Conservation (phyloP, 53 echinoderm and acorn worm species). For the Zoroaster sp. region DNA sequence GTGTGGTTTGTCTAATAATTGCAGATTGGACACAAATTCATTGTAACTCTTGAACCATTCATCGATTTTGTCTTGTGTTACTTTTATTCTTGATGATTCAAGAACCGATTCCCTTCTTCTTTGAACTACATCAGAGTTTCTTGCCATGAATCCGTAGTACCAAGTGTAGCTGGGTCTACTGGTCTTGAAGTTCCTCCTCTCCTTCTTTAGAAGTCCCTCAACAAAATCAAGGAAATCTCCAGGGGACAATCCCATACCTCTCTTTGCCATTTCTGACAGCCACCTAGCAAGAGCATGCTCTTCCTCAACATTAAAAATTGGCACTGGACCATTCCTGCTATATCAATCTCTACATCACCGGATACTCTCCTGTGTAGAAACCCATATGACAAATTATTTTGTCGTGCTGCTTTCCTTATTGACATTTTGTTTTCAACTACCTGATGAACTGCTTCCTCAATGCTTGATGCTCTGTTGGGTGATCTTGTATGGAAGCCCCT, state of each 20-base stretch:
- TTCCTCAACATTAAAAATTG: too few relatives aligned
- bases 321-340: too few relatives aligned
- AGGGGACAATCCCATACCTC: constrained; percentile 2
- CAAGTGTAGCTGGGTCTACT: not conserved
- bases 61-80: not conserved
- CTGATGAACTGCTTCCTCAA: too few relatives aligned
- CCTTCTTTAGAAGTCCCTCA: not conserved
- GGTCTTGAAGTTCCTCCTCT: not conserved
- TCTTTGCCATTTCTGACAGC: too few relatives aligned
- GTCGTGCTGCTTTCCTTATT: too few relatives aligned
- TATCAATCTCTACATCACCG: too few relatives aligned
- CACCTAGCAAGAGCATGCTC: too few relatives aligned
- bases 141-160: not conserved
- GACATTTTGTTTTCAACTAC: too few relatives aligned
- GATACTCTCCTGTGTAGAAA: too few relatives aligned
- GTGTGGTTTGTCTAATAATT: not conserved
- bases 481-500: too few relatives aligned
- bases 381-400: too few relatives aligned
- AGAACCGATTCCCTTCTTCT: not conserved
- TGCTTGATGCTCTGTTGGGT: too few relatives aligned
- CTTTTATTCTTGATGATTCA: not conserved
- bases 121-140: not conserved
- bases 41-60: not conserved
- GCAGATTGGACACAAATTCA: not conserved
- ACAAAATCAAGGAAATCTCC: not conserved